Base-by-base conservation (phyloP, 2,113 vertebrate genomes). In the Chitala chitala region DNA sequence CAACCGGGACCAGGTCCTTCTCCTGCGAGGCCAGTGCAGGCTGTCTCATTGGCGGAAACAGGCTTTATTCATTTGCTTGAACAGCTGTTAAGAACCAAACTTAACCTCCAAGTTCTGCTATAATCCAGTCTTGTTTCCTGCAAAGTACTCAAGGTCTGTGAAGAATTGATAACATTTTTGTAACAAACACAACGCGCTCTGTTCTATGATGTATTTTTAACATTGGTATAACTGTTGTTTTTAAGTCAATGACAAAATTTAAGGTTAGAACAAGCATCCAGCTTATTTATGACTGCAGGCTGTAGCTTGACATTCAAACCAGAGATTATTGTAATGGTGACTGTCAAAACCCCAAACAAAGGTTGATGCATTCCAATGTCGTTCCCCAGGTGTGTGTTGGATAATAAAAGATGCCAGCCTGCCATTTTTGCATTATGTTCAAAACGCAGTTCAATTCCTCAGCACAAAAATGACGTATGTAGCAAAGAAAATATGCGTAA, bases 61-160 rank as follows among this genome's bases (percentile, higher is more conserved):
- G 20, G 53, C 73, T 72, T 24, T 1, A 53, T 80, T 79, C 76
- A 46, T 79, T 64, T 66, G 38, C n/a, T 44, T 36, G 74, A 82
- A 75, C 81, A 79, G 81, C 72, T 81, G 69, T 73, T 66, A 51
- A 9, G 26, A 20, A 77, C 73, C 46, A 71, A 73, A 38, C 51
- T 55, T 53, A 8, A 65, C 77, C 54, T 76, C 56, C 50, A 61
- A 82, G 75, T 82, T 5, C 26, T 17, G 48, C 22, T n/a, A 61
- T 53, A 40, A 66, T 76, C 78, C 66, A 2, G 55, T 44, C 70
- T 64, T 70, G 69, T 78, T 75, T 83, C 76, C 75, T 44, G 76
- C 61, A 6, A 69, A 73, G 70, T 17, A 22, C 56, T n/a, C 48
- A 10, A 6, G 26, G 1, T 31, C 24, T 7, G 5, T 51, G 48